These are phyloP conservation scores for Eristalis pertinax DNA, from an alignment of 2,888 invertebrate genomes.

Conservation along the genomic window DNA sequence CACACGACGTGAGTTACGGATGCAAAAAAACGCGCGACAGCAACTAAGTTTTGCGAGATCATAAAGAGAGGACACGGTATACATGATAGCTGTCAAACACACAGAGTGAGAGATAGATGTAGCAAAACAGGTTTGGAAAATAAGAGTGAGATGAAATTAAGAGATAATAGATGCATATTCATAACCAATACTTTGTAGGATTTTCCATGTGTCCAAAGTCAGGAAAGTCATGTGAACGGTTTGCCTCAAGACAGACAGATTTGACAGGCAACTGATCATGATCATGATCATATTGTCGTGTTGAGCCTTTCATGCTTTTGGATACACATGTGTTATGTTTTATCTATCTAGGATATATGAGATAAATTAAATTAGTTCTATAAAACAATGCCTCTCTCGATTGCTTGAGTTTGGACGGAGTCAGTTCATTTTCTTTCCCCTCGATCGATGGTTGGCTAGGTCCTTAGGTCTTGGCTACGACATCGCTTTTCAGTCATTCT, in stretches of 20 bases:
- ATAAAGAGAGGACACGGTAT: slow-evolving; percentile 3
- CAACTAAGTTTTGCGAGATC: not conserved
- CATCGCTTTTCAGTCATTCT: slow-evolving; percentile 5
- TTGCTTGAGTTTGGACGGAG: no score
- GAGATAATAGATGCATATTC: slow-evolving; percentile 19
- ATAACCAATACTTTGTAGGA: slow-evolving; percentile 3
- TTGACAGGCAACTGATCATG: not conserved
- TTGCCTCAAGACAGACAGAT: not conserved
- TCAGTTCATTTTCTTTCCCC: not conserved
- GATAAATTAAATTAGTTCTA: slow-evolving; percentile 24
- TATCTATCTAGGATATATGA: slow-evolving; percentile 20
- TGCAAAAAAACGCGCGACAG: not conserved
- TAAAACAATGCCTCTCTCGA: not conserved
- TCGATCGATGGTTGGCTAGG: not conserved
- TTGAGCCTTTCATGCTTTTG: not conserved
- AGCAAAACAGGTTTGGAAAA: slow-evolving; percentile 58
- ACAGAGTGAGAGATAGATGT: slow-evolving; percentile 58
- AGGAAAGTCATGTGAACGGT: not conserved
- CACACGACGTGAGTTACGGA: not conserved
- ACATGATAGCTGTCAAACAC: slow-evolving; percentile 52
- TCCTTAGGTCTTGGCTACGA: not conserved
- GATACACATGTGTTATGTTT: slow-evolving; percentile 3
- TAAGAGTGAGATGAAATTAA: slow-evolving; percentile 50
- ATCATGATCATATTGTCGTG: no score
- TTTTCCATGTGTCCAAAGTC: slow-evolving; percentile 1